Percentiles rank a stretch among this genome's conserved stretches.
These are phyloP conservation scores for Polymixis flavicincta DNA, from an alignment of 2,888 invertebrate species.

Conservation along the genomic window DNA sequence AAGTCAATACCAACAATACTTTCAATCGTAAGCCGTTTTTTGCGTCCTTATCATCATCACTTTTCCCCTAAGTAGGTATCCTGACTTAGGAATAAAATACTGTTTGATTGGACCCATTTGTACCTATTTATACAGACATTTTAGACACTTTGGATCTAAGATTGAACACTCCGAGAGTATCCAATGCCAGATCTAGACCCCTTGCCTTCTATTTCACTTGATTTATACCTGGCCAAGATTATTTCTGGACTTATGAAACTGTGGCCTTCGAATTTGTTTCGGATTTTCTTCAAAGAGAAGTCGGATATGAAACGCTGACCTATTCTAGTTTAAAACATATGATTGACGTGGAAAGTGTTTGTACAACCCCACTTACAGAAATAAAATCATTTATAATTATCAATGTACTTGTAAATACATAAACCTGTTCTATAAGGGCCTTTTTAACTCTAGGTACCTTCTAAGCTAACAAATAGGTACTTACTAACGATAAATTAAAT, in stretches of 20 bases:
- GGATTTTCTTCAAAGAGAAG: too few relatives aligned
- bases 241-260: too few relatives aligned
- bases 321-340: too few relatives aligned
- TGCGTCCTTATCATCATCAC: constrained; percentile 15
- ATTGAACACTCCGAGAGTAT: background rate
- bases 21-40: constrained; percentile 64
- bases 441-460: background rate
- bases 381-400: background rate
- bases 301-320: too few relatives aligned
- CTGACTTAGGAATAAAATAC: background rate
- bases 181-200: background rate
- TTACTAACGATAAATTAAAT: background rate
- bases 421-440: background rate
- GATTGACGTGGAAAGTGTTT: too few relatives aligned
- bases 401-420: background rate
- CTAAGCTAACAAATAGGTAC: background rate
- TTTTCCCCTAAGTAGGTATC: background rate
- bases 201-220: background rate
- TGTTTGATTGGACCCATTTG: background rate
- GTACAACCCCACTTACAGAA: too few relatives aligned
- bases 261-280: too few relatives aligned
- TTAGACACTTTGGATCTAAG: too few relatives aligned
- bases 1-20: constrained; percentile 68
- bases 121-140: background rate
- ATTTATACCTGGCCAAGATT: background rate